These are phyloP conservation scores for Anser brachyrhynchus DNA, from an alignment of 2,113 vertebrate species.

Conservation along the genomic window DNA sequence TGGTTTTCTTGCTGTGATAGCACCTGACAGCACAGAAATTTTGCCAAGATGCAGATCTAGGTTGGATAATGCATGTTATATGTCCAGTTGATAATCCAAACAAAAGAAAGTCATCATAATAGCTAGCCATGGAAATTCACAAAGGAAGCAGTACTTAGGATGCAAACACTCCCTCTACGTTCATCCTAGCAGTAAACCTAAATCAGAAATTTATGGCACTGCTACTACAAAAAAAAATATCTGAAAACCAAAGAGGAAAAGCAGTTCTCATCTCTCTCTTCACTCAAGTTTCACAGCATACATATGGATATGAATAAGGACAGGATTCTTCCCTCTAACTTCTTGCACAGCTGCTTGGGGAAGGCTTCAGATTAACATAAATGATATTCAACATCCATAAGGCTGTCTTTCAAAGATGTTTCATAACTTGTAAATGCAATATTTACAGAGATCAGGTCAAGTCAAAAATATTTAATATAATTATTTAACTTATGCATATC, in stretches of 20 bases:
- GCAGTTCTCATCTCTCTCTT: background rate
- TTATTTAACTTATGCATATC: conserved; percentile 48
- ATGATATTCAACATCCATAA: background rate
- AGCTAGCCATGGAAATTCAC: rapidly evolving
- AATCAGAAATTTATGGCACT: background rate
- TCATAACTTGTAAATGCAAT: conserved; percentile 16
- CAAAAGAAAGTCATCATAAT: background rate
- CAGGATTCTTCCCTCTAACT: conserved; percentile 32
- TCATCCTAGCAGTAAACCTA: background rate
- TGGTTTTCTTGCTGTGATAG: background rate
- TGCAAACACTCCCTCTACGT: background rate
- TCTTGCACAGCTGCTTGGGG: conserved; percentile 47
- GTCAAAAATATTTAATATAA: conserved; percentile 36
- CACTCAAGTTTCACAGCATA: conserved; percentile 6
- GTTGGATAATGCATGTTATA: background rate
- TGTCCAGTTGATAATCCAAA: background rate
- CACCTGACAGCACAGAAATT: background rate
- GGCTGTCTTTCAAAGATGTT: conserved; percentile 42
- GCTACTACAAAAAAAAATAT: background rate
- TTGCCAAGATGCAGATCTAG: background rate
- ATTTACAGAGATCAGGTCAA: conserved; percentile 39
- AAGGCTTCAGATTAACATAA: conserved; percentile 13
- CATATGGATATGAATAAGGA: conserved; percentile 42
- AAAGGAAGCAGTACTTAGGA: background rate
- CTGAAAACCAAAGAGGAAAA: background rate